phyloP scores from a whole-genome alignment of 1,140 invertebrate genomes.

The Oedothorax gibbosus region DNA sequence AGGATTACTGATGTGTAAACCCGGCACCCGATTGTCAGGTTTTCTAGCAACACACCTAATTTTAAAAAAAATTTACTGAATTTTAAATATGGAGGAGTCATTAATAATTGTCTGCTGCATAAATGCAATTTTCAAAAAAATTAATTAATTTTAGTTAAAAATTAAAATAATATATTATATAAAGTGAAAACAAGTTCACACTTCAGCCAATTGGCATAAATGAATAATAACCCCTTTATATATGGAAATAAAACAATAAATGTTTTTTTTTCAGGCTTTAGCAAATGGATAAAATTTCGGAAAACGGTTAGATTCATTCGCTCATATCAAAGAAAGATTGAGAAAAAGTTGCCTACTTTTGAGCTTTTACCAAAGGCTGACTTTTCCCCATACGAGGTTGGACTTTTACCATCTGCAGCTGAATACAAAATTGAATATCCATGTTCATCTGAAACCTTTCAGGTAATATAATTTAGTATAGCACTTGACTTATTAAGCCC shows the following conservation, averaged over 20 bases:
- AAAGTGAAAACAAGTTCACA: too few species aligned
- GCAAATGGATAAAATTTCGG: constrained; percentile 3
- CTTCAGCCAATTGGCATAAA: too few species aligned
- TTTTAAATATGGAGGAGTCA: too few species aligned
- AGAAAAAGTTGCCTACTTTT: background rate
- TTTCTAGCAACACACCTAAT: too few species aligned
- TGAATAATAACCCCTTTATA: too few species aligned
- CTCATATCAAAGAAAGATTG: background rate
- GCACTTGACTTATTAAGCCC: background rate
- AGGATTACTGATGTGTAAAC: too few species aligned
- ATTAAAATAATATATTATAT: too few species aligned
- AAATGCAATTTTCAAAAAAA: too few species aligned
- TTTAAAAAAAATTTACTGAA: too few species aligned
- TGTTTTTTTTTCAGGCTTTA: background rate
- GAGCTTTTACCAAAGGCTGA: background rate
- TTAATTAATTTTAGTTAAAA: too few species aligned
- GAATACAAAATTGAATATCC: constrained; percentile 33
- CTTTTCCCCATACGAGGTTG: constrained; percentile 1
- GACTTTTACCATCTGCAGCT: background rate
- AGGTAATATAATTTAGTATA: constrained; percentile 12
- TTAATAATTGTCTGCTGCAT: too few species aligned
- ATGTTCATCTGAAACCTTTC: background rate
- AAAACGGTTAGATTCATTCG: background rate
- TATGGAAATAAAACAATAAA: background rate
- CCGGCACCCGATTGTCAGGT: too few species aligned